phyloP scores from a whole-genome alignment of 2,797 vertebrate species.

The Numenius phaeopus region DNA sequence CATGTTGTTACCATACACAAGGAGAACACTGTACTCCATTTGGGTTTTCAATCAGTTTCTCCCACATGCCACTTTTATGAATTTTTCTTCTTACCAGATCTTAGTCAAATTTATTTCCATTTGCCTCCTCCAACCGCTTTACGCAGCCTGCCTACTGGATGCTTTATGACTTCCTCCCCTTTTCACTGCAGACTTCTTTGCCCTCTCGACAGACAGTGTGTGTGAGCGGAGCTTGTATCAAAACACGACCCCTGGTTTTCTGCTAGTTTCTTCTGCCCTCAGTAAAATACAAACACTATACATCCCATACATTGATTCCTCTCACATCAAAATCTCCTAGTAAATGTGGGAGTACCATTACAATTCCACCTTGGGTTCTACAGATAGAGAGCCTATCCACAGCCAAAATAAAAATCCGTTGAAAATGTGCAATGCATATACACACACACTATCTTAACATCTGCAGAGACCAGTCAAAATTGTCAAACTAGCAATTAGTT shows the following conservation, averaged over 20 bases:
- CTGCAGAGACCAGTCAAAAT: not conserved
- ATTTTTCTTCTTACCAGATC: not conserved
- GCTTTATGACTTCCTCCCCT: not conserved
- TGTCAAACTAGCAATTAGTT: not conserved
- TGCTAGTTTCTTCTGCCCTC: not conserved
- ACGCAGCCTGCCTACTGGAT: not conserved
- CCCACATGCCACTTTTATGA: not conserved
- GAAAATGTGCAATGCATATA: not conserved
- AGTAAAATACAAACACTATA: not conserved
- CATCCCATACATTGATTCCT: not conserved
- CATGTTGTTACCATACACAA: not conserved
- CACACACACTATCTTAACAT: not conserved
- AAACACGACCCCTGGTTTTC: not conserved
- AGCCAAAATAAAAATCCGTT: not conserved
- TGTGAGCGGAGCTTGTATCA: not conserved
- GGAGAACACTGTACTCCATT: not conserved
- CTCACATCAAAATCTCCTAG: not conserved
- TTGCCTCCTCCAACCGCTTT: not conserved
- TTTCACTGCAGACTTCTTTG: not conserved
- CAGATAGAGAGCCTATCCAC: not conserved
- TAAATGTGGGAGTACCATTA: not conserved
- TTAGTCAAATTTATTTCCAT: not conserved
- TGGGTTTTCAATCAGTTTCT: slow-evolving; percentile 1
- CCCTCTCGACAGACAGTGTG: not conserved
- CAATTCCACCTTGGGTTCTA: not conserved